Conservation (phyloP, 2,797 vertebrate species). For the Merluccius polli region DNA sequence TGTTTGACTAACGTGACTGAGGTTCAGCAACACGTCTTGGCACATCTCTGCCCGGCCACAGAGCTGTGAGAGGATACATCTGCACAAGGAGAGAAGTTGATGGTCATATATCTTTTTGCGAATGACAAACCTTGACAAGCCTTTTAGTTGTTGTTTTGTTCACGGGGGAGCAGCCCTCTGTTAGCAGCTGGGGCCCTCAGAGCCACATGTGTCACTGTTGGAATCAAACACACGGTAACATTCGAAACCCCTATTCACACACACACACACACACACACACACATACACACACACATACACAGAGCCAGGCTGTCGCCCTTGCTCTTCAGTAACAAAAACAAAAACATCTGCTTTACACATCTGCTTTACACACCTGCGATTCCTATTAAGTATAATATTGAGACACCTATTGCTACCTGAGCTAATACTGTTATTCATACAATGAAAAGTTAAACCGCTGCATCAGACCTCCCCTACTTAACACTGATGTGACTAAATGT, state of each 20-base stretch:
- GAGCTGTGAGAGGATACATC: neutral
- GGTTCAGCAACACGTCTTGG: slow-evolving; percentile 3
- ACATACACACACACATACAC: slow-evolving; percentile 4
- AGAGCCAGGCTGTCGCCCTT: slow-evolving; percentile 27
- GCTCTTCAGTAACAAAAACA: slow-evolving; percentile 33
- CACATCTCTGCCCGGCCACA: slow-evolving; percentile 19
- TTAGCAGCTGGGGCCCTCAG: neutral
- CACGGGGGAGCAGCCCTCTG: neutral
- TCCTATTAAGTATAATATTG: neutral
- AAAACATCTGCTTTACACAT: slow-evolving; percentile 67
- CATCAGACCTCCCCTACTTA: slow-evolving; percentile 13
- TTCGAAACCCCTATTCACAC: neutral
- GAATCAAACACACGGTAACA: slow-evolving; percentile 10
- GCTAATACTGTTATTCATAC: neutral
- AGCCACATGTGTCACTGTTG: slow-evolving; percentile 2
- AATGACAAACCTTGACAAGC: neutral
- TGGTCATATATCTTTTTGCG: neutral
- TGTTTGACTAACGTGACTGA: neutral
- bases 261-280: neutral
- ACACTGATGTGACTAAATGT: slow-evolving; percentile 31
- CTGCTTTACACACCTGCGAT: slow-evolving; percentile 39
- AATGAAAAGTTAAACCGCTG: neutral
- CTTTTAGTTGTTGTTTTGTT: neutral
- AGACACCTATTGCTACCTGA: neutral
- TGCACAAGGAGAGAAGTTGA: neutral